phyloP scores from a whole-genome alignment of 2,113 vertebrate genomes.

The Cyprinodon variegatus region DNA sequence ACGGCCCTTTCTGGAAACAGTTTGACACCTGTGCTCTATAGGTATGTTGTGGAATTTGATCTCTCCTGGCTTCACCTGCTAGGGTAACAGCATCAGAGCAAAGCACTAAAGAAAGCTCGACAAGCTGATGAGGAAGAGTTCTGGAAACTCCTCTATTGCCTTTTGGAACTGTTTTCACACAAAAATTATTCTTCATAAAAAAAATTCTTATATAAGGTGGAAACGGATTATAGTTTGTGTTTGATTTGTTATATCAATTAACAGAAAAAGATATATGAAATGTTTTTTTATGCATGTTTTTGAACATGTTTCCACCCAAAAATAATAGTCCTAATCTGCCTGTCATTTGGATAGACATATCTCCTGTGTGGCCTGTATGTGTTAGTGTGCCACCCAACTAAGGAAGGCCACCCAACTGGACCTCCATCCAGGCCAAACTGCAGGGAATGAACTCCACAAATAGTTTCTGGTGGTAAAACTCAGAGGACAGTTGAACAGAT shows the following conservation, averaged over 20 bases:
- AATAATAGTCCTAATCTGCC: neutral
- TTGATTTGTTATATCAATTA: neutral
- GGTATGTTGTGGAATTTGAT: too few relatives aligned
- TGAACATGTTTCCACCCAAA: neutral
- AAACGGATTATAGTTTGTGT: too few relatives aligned
- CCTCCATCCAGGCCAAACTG: conserved; percentile 42
- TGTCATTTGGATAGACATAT: neutral
- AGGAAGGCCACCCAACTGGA: conserved; percentile 47
- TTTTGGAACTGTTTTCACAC: too few relatives aligned
- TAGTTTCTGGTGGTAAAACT: conserved; percentile 54
- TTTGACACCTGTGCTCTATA: too few relatives aligned
- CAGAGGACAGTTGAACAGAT: conserved; percentile 40
- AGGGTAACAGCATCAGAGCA: too few relatives aligned
- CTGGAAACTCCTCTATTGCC: too few relatives aligned
- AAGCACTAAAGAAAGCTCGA: too few relatives aligned
- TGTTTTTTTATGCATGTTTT: neutral
- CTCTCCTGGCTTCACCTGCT: too few relatives aligned
- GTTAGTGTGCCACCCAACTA: conserved; percentile 10
- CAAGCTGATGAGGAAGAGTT: too few relatives aligned
- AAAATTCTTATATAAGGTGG: too few relatives aligned
- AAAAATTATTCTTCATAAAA: too few relatives aligned
- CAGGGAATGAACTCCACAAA: conserved; percentile 52
- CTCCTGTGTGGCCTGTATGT: neutral
- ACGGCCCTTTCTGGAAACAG: too few relatives aligned
- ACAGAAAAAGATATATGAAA: neutral